Conservation (phyloP, 2,113 vertebrate genomes). For the Caranx melampygus region DNA sequence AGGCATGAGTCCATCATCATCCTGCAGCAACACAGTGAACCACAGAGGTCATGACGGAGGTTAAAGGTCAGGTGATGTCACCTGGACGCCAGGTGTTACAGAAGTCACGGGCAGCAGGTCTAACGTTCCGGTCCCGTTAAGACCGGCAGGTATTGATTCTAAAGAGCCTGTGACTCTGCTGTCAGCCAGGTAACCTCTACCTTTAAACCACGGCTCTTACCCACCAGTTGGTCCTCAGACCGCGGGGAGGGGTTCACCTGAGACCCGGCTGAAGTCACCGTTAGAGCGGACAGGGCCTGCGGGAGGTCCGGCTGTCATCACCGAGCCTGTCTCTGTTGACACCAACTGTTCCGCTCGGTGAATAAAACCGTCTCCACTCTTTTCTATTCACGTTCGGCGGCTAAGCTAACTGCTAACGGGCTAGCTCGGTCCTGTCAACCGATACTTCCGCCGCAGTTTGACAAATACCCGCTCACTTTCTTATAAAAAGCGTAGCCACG, state of each 20-base stretch:
- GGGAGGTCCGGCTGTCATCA: too few relatives aligned
- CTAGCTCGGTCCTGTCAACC: slow-evolving; percentile 37
- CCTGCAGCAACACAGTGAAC: not conserved
- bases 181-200: too few relatives aligned
- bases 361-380: not conserved
- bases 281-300: too few relatives aligned
- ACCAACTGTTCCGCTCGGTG: not conserved
- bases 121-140: not conserved
- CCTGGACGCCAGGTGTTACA: not conserved
- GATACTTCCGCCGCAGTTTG: not conserved
- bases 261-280: too few relatives aligned
- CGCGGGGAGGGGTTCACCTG: too few relatives aligned
- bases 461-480: not conserved
- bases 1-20: slow-evolving; percentile 79
- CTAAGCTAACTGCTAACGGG: not conserved
- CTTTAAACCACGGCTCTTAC: not conserved
- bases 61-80: not conserved
- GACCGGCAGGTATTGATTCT: too few relatives aligned
- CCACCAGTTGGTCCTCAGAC: not conserved
- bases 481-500: rapidly evolving
- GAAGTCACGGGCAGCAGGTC: not conserved
- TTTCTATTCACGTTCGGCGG: not conserved
- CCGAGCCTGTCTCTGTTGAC: not conserved
- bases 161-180: too few relatives aligned
- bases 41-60: not conserved